Evolutionary conservation across 2,113 vertebrate genomes (phyloP).

Genomic region (Eurypyga helias): DNA sequence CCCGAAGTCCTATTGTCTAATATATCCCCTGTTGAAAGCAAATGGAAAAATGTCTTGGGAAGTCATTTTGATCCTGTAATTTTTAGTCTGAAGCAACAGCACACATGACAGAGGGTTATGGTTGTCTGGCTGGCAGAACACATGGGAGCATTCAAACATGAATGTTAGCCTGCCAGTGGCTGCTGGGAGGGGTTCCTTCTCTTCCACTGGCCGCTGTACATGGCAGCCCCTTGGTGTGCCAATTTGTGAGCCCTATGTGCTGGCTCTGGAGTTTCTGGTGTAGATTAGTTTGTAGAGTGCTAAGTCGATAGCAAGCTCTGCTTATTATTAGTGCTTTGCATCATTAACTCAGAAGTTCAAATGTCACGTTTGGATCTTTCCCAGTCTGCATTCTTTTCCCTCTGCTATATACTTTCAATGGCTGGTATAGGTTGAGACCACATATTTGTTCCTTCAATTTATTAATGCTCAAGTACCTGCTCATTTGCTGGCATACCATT

Average conservation of each 20-base stretch:
- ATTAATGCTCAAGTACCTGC: not conserved
- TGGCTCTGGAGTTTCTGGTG: not conserved
- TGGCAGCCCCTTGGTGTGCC: not conserved
- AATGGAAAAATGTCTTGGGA: not conserved
- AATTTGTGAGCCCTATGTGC: rapidly evolving
- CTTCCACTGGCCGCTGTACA: not conserved
- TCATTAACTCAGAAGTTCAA: not conserved
- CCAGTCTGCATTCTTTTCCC: not conserved
- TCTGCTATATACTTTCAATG: not conserved
- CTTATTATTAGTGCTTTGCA: rapidly evolving
- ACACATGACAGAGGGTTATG: not conserved
- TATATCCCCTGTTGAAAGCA: not conserved
- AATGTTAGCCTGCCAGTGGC: not conserved
- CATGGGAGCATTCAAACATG: not conserved
- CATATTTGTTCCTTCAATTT: not conserved
- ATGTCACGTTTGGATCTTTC: not conserved
- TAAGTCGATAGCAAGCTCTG: rapidly evolving
- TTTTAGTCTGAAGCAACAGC: not conserved
- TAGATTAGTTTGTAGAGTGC: not conserved
- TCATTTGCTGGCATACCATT: not conserved
- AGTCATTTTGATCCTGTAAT: not conserved
- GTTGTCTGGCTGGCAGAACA: not conserved
- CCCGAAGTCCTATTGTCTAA: not conserved
- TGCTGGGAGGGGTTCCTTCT: not conserved
- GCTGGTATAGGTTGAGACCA: not conserved